Percentiles rank a stretch among this genome's conserved stretches.
phyloP scores from a whole-genome alignment of 2,113 vertebrate species.

The Gobiocypris rarus region DNA sequence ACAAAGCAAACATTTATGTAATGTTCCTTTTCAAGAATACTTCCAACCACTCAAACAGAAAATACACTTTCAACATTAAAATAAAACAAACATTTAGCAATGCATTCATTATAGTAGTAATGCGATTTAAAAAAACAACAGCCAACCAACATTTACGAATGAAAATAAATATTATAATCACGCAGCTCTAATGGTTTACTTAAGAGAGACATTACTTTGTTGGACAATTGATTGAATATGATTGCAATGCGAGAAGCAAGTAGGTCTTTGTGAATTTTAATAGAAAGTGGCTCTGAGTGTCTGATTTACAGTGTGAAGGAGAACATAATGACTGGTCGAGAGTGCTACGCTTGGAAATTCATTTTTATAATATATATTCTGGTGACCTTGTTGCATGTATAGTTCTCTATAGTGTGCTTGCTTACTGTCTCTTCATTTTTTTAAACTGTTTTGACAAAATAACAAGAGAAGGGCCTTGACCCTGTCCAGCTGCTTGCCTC shows the following conservation, averaged over 20 bases:
- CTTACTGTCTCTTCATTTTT: conserved; percentile 8
- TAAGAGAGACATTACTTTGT: conserved; percentile 43
- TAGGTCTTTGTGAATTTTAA: conserved; percentile 52
- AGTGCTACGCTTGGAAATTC: conserved; percentile 35
- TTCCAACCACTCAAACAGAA: not conserved
- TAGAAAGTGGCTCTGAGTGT: conserved; percentile 48
- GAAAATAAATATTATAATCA: conserved; percentile 4
- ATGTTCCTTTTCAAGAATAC: not conserved
- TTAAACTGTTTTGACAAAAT: conserved; percentile 31
- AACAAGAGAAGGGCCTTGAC: conserved; percentile 48
- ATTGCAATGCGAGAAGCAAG: conserved; percentile 19
- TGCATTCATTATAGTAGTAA: not conserved
- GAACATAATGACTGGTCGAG: conserved; percentile 47
- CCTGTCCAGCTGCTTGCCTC: conserved; percentile 21
- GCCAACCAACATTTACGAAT: not conserved
- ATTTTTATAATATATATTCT: conserved; percentile 55
- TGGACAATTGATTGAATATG: conserved; percentile 55
- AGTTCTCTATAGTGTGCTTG: conserved; percentile 2
- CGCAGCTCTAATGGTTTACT: conserved; percentile 44
- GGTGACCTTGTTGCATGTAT: conserved; percentile 57
- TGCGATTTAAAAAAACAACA: not conserved
- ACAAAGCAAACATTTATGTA: not conserved
- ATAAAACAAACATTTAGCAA: conserved; percentile 15
- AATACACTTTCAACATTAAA: not conserved
- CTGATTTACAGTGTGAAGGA: conserved; percentile 52